Conservation (phyloP, 2,888 invertebrate genomes). For the Apantesis nais region DNA sequence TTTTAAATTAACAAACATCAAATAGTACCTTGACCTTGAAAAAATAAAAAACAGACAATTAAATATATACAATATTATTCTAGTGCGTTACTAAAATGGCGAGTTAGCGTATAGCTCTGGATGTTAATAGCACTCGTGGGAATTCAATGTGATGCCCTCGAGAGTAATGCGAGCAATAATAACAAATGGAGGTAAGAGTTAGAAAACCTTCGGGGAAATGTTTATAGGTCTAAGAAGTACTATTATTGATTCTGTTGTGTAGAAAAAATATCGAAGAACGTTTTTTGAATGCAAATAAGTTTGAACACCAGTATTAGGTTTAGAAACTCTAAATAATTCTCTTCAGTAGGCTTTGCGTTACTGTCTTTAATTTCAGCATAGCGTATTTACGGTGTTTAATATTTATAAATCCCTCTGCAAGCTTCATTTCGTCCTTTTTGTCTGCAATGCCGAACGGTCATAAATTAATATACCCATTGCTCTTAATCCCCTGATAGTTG, state of each 20-base stretch:
- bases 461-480: background rate
- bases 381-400: slow-evolving; percentile 17
- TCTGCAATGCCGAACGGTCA: background rate
- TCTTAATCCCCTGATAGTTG: background rate
- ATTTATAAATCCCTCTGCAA: slow-evolving; percentile 6
- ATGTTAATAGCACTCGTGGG: slow-evolving; percentile 58
- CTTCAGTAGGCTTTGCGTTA: slow-evolving; percentile 15
- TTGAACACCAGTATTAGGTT: slow-evolving; percentile 7
- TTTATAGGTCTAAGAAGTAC: slow-evolving; percentile 52
- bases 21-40: background rate
- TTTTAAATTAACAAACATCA: too few relatives aligned
- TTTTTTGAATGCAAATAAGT: slow-evolving; percentile 42
- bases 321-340: slow-evolving; percentile 22
- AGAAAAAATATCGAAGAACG: slow-evolving; percentile 39
- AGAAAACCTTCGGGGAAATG: slow-evolving; percentile 44
- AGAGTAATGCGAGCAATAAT: slow-evolving; percentile 60
- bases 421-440: slow-evolving; percentile 4
- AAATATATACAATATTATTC: background rate
- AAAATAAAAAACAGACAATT: background rate
- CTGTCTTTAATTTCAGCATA: slow-evolving; percentile 37
- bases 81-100: slow-evolving; percentile 36
- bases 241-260: slow-evolving; percentile 47
- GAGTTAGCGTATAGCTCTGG: slow-evolving; percentile 48
- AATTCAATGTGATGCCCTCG: slow-evolving; percentile 43
- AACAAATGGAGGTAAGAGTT: slow-evolving; percentile 54